phyloP scores from a whole-genome alignment of 2,888 invertebrate genomes.

The Macrophya alboannulata region DNA sequence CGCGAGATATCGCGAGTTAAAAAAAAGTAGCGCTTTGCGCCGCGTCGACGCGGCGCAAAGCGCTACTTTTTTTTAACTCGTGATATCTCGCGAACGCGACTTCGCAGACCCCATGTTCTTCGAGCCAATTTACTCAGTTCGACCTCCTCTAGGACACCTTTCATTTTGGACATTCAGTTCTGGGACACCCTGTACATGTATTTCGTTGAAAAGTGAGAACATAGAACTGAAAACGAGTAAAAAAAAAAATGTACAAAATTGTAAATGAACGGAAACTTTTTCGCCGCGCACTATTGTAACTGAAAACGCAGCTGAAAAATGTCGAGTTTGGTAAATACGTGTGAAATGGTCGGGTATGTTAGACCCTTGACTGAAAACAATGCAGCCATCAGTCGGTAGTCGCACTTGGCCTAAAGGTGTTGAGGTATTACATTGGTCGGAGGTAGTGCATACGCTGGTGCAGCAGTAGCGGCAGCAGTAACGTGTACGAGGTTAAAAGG shows the following conservation, averaged over 20 bases:
- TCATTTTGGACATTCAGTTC: too few relatives aligned
- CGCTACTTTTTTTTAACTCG: too few relatives aligned
- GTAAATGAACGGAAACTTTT: background rate
- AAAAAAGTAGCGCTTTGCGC: too few relatives aligned
- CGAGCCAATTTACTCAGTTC: too few relatives aligned
- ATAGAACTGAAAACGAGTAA: background rate
- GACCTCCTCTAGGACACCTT: too few relatives aligned
- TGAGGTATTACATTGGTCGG: slow-evolving; percentile 23
- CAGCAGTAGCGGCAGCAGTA: background rate
- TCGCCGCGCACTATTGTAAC: background rate
- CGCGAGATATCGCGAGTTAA: too few relatives aligned
- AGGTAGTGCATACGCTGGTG: background rate
- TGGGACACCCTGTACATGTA: too few relatives aligned
- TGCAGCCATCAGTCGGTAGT: slow-evolving; percentile 49
- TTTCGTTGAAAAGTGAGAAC: background rate
- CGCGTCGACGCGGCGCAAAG: too few relatives aligned
- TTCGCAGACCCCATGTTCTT: too few relatives aligned
- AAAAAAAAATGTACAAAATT: background rate
- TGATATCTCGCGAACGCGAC: too few relatives aligned
- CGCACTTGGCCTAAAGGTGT: slow-evolving; percentile 47
- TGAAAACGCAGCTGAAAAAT: background rate
- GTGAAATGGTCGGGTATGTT: slow-evolving; percentile 1
- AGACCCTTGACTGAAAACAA: slow-evolving; percentile 44
- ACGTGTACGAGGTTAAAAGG: slow-evolving; percentile 47
- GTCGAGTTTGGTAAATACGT: slow-evolving; percentile 23